Conservation (phyloP, 2,888 invertebrate species). For the Aquatica leii region DNA sequence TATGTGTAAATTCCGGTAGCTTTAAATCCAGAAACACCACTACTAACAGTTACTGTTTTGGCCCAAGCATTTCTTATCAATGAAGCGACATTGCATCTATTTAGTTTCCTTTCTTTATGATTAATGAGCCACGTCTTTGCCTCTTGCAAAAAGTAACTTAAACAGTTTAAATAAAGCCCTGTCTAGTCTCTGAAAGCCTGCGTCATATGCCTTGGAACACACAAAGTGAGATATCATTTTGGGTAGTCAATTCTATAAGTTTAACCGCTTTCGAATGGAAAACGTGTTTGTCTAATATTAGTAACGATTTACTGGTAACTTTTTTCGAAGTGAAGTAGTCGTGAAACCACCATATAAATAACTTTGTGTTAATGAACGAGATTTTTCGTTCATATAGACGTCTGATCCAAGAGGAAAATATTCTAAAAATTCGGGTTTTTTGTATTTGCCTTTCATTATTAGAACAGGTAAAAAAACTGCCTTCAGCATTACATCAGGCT, state of each 20-base stretch:
- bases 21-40: neutral
- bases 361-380: neutral
- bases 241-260: neutral
- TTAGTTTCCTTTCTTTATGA: neutral
- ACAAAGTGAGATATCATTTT: neutral
- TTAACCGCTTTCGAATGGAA: no score
- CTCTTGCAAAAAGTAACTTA: neutral
- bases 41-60: neutral
- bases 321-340: neutral
- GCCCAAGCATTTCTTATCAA: neutral
- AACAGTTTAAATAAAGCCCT: neutral
- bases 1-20: neutral
- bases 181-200: neutral
- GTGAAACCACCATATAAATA: neutral
- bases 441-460: no score
- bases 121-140: no score
- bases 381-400: neutral
- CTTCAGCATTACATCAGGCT: neutral
- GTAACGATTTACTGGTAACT: neutral
- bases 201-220: neutral
- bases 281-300: no score
- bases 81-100: neutral
- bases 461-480: neutral
- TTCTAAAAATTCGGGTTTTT: neutral
- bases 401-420: neutral